Conservation (phyloP, 2,888 invertebrate species). For the Drosophila anceps region DNA sequence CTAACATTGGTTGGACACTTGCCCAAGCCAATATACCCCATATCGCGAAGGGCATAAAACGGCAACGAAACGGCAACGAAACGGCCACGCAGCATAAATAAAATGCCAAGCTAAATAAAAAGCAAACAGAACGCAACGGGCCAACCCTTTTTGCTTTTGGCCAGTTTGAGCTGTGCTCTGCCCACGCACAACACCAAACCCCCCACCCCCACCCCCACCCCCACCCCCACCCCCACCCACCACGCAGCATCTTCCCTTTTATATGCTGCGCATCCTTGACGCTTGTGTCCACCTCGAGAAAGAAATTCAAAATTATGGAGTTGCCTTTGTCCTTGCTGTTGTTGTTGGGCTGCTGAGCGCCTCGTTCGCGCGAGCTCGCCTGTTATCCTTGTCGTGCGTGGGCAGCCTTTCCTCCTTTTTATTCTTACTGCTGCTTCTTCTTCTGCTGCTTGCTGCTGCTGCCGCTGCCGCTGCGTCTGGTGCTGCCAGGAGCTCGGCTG, state of each 20-base stretch:
- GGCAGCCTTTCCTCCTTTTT: neutral
- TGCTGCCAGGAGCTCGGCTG: constrained; percentile 37
- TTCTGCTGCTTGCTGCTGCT: neutral
- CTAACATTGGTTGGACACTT: no score
- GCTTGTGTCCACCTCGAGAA: constrained; percentile 51
- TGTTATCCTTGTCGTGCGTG: constrained; percentile 31
- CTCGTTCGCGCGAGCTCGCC: constrained; percentile 21
- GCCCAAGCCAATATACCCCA: constrained; percentile 16
- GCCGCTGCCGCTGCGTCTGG: constrained; percentile 31
- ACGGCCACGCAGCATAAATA: constrained; percentile 81
- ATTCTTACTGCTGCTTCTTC: neutral
- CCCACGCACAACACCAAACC: neutral
- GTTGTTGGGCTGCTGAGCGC: constrained; percentile 14
- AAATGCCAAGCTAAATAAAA: constrained; percentile 77
- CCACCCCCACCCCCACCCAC: neutral
- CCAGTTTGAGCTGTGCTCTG: constrained; percentile 34
- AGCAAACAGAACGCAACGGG: constrained; percentile 45
- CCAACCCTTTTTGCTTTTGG: constrained; percentile 66
- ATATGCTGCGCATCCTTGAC: constrained; percentile 9
- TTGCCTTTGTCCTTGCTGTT: constrained; percentile 35
- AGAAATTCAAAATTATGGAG: constrained; percentile 79
- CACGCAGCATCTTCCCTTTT: neutral
- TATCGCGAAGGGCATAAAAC: constrained; percentile 33
- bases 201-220: neutral
- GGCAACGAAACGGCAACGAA: constrained; percentile 42